Evolutionary conservation across 2,888 invertebrate species (phyloP), one percentile per base, ranked within the genome.

Genomic region (Ormyrus pomaceus): DNA sequence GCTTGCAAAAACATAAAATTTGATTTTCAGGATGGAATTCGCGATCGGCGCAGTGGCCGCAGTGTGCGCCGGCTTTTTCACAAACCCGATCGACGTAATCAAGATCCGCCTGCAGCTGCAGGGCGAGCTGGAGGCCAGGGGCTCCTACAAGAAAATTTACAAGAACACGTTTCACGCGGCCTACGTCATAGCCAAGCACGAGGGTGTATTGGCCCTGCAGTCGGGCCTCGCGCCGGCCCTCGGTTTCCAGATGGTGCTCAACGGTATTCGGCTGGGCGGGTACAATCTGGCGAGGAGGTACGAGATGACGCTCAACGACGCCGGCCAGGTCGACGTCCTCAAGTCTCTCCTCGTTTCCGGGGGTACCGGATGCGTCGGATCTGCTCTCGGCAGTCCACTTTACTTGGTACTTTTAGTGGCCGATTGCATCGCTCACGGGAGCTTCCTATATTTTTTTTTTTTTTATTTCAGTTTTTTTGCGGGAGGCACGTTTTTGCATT

Each of bases 81-180:
- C 97, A 0, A 98, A 98, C 89, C 98, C 98, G 0, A 93, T 97
- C 84, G 98, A 98, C 88, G 97, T 98, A 2, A 91, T 97, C 11
- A 98, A 98, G 91, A 97, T 96, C 0, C 93, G 98, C n/a, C 94
- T 98, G 86, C 98, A 98, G 88, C 92, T 98, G n/a, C 98, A 98
- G 88, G 96, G 96, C 0, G 96, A 98, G 91, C 89, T 98, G 48
- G 93, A 93, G 80, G 94, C 94, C 0, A 93, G 93, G 61, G 97
- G 97, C 0, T 91, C 94, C 0, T 96, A 97, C 87, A 92, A 92
- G 0, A 93, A 94, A 68, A 94, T 94, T 80, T 96, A 96, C 86
- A 94, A 93, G 83, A 96, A 95, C 84, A 95, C 97, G 0, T 91
- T 96, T 6, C 96, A 97, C 87, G 97, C 96, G 0, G 93, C 95